phyloP scores from a whole-genome alignment of 2,888 invertebrate species.

The Dermolepida albohirtum region DNA sequence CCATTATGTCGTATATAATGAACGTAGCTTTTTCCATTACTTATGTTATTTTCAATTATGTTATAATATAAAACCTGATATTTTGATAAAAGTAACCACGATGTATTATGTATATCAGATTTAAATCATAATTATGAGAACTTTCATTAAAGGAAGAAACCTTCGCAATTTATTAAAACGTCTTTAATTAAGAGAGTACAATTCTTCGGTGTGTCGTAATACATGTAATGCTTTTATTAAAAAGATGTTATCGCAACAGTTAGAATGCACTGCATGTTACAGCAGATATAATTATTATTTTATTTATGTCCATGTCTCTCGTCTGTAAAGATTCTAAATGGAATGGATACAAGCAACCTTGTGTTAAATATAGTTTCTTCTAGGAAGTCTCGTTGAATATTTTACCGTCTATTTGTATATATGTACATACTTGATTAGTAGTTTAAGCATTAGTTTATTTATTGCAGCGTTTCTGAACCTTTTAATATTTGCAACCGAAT shows the following conservation, averaged over 20 bases:
- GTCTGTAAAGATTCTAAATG: constrained; percentile 9
- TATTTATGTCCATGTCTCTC: constrained; percentile 9
- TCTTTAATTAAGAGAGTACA: not conserved
- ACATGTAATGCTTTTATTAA: not conserved
- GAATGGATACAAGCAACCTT: constrained; percentile 3
- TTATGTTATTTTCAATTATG: too few species aligned
- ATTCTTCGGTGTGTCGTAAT: not conserved
- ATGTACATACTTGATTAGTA: constrained; percentile 1
- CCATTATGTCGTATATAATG: too few species aligned
- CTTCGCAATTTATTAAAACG: not conserved
- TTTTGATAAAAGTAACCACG: too few species aligned
- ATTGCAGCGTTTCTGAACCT: too few species aligned
- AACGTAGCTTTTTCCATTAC: too few species aligned
- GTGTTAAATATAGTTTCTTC: constrained; percentile 19
- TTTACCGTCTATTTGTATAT: constrained; percentile 1
- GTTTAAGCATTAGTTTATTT: not conserved
- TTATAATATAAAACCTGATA: too few species aligned
- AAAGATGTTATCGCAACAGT: constrained; percentile 1
- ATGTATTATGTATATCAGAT: too few species aligned
- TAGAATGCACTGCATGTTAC: not conserved
- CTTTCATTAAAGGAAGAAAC: too few species aligned
- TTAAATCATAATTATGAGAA: too few species aligned
- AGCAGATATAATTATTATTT: constrained; percentile 9
- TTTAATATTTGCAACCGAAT: too few species aligned
- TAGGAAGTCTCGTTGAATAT: not conserved